Evolutionary conservation across 2,113 vertebrate genomes (phyloP).

Genomic region (Opisthocomus hoazin): DNA sequence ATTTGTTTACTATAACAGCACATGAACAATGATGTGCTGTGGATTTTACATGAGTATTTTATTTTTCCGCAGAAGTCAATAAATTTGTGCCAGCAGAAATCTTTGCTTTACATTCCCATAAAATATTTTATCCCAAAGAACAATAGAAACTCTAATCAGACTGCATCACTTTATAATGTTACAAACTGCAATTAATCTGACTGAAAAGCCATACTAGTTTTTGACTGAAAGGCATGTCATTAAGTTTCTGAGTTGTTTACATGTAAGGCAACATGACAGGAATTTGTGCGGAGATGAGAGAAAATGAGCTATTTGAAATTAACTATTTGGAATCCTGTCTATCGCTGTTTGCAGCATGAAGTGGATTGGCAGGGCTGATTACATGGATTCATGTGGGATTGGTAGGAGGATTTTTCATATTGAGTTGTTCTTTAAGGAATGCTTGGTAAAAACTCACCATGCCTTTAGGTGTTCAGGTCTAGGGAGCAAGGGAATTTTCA

Average conservation of each 20-base stretch:
- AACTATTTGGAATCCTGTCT: not conserved
- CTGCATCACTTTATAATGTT: not conserved
- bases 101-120: not conserved
- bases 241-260: slow-evolving; percentile 30
- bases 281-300: not conserved
- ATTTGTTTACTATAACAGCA: not conserved
- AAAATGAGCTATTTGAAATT: not conserved
- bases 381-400: not conserved
- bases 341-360: not conserved
- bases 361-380: not conserved
- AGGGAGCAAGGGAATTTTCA: not conserved
- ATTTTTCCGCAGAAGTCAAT: not conserved
- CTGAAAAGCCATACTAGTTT: not conserved
- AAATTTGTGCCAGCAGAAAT: not conserved
- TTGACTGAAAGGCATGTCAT: slow-evolving; percentile 23
- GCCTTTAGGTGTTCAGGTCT: not conserved
- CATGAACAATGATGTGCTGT: not conserved
- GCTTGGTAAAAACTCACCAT: not conserved
- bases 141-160: not conserved
- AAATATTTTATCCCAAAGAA: not conserved
- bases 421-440: not conserved
- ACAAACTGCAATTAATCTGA: slow-evolving; percentile 5
- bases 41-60: not conserved
- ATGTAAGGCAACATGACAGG: not conserved
- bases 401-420: not conserved